Conservation (phyloP, 1,140 invertebrate species). For the Mamestra configurata region DNA sequence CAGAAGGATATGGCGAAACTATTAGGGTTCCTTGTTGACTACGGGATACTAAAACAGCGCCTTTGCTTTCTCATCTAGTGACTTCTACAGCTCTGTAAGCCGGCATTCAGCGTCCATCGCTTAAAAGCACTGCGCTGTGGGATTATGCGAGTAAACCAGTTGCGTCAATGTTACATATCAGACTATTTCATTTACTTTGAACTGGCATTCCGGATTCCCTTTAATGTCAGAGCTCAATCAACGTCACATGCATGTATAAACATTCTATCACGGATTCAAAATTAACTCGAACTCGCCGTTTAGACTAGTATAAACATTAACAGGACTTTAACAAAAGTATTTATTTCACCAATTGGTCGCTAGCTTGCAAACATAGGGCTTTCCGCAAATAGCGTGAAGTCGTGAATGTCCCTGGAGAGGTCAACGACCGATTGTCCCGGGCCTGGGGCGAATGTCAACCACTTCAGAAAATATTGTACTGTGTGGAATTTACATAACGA, state of each 20-base stretch:
- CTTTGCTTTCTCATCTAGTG: too few species aligned
- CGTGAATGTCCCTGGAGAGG: background rate
- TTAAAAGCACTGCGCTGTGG: background rate
- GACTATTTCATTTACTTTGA: slow-evolving; percentile 15
- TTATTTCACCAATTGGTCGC: background rate
- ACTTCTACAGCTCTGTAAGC: background rate
- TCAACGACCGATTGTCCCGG: slow-evolving; percentile 23
- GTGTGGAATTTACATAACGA: slow-evolving; percentile 20
- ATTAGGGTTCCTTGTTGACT: too few species aligned
- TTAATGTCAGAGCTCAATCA: slow-evolving; percentile 26
- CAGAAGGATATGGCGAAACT: too few species aligned
- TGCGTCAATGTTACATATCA: slow-evolving; percentile 1
- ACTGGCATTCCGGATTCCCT: background rate
- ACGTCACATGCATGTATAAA: background rate
- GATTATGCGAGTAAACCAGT: slow-evolving; percentile 22
- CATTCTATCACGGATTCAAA: background rate
- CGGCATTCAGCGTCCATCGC: background rate
- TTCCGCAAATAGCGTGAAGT: background rate
- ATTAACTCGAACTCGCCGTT: background rate
- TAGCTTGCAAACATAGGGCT: background rate
- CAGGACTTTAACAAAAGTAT: slow-evolving; percentile 15
- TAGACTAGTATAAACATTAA: background rate
- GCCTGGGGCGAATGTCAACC: background rate
- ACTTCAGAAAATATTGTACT: slow-evolving; percentile 8
- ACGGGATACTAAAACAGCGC: too few species aligned